Evolutionary conservation across 2,888 invertebrate genomes (phyloP).

Genomic region (Margaritifera margaritifera): DNA sequence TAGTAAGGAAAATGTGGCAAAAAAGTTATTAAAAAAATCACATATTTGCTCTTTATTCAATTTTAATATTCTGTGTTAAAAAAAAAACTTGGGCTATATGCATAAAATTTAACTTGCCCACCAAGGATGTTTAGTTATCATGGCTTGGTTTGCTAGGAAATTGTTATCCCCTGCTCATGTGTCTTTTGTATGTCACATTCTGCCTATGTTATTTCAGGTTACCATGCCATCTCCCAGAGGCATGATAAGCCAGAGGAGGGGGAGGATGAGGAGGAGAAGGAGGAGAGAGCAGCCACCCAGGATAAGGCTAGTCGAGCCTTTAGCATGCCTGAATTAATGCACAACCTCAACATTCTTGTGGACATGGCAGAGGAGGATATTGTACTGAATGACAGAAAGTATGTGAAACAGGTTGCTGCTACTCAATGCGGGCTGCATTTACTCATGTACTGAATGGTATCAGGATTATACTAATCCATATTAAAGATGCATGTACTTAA

Average conservation of each 20-base stretch:
- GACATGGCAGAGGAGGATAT: conserved; percentile 97
- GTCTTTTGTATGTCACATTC: background rate
- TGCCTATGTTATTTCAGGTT: conserved; percentile 76
- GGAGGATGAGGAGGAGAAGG: conserved; percentile 72
- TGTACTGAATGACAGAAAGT: conserved; percentile 76
- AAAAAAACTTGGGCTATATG: too few species aligned
- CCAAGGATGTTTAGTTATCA: background rate
- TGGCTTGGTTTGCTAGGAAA: too few species aligned
- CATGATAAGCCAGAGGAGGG: conserved; percentile 77
- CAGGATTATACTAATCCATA: too few species aligned
- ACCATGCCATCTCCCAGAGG: conserved; percentile 88
- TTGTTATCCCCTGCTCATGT: too few species aligned
- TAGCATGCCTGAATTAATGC: conserved; percentile 88
- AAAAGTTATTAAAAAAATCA: too few species aligned
- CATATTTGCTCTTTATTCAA: too few species aligned
- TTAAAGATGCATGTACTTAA: too few species aligned
- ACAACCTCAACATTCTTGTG: conserved; percentile 92
- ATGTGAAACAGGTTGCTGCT: conserved; percentile 16
- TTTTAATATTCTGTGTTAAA: too few species aligned
- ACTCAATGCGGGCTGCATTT: background rate
- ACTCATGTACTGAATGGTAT: too few species aligned
- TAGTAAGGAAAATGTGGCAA: too few species aligned
- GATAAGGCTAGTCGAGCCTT: conserved; percentile 68
- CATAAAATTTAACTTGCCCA: too few species aligned
- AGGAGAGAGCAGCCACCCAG: conserved; percentile 10